Evolutionary conservation across 2,113 vertebrate species (phyloP).

Genomic region (Ranitomeya variabilis): DNA sequence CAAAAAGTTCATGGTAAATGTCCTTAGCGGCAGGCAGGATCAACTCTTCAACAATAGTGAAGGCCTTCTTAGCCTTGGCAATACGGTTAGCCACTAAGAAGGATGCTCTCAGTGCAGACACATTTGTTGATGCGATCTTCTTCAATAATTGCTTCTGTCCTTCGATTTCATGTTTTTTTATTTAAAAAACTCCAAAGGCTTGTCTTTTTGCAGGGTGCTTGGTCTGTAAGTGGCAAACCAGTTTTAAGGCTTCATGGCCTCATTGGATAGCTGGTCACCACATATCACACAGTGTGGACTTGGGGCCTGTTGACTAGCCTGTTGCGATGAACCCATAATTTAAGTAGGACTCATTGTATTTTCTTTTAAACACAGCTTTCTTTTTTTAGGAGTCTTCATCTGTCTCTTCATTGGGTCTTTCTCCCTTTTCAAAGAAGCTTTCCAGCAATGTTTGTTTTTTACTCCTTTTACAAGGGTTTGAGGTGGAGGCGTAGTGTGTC

Average conservation of each 20-base stretch:
- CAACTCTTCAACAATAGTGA: not conserved
- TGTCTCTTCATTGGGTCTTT: not conserved
- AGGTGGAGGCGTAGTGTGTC: too few species aligned
- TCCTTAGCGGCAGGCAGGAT: not conserved
- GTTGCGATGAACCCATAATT: not conserved
- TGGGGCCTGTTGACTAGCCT: conserved; percentile 9
- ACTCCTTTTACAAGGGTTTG: not conserved
- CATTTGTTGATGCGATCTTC: too few species aligned
- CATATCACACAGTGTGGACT: not conserved
- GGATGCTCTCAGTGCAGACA: too few species aligned
- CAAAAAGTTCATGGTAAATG: not conserved
- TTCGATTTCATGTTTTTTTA: not conserved
- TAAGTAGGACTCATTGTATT: too few species aligned
- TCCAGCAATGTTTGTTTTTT: not conserved
- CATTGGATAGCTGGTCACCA: conserved; percentile 8
- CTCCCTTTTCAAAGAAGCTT: not conserved
- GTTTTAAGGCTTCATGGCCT: not conserved
- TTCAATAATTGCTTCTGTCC: not conserved
- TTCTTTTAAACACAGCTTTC: too few species aligned
- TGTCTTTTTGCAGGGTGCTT: conserved; percentile 1
- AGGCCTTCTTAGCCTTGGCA: too few species aligned
- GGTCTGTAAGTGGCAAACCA: conserved; percentile 9
- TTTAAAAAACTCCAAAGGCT: not conserved
- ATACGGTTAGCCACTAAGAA: too few species aligned
- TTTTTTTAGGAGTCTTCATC: not conserved